Evolutionary conservation across 2,888 invertebrate genomes (phyloP).

Genomic region (Dendrolimus houi): DNA sequence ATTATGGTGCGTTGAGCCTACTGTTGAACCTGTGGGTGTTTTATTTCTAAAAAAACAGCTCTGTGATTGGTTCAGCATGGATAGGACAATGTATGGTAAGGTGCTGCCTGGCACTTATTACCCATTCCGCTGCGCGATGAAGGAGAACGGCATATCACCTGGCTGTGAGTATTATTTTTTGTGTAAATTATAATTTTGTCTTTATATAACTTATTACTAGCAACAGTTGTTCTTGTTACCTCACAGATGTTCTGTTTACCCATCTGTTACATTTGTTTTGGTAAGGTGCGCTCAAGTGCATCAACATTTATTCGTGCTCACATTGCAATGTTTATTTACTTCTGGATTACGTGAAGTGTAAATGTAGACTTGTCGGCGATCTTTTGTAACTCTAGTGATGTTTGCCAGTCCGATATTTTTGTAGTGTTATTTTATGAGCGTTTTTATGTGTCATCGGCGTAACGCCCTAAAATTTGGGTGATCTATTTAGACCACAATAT

Average conservation of each 20-base stretch:
- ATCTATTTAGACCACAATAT: neutral
- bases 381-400: slow-evolving; percentile 1
- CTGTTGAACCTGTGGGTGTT: slow-evolving; percentile 60
- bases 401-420: neutral
- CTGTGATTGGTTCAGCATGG: slow-evolving; percentile 79
- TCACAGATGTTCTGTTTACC: slow-evolving; percentile 14
- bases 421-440: neutral
- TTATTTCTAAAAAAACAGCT: slow-evolving; percentile 54
- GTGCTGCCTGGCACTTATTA: slow-evolving; percentile 89
- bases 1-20: slow-evolving; percentile 65
- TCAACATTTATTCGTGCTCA: slow-evolving; percentile 19
- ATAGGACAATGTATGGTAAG: slow-evolving; percentile 94
- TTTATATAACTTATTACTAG: slow-evolving; percentile 10
- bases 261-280: slow-evolving; percentile 45
- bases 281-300: slow-evolving; percentile 39
- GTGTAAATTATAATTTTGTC: slow-evolving; percentile 16
- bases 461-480: slow-evolving; percentile 4
- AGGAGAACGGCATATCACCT: slow-evolving; percentile 87
- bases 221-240: slow-evolving; percentile 1
- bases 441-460: slow-evolving; percentile 12
- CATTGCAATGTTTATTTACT: slow-evolving; percentile 33
- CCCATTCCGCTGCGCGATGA: slow-evolving; percentile 89
- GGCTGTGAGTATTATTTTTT: slow-evolving; percentile 84
- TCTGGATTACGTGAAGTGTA: slow-evolving; percentile 7
- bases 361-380: neutral